These are phyloP conservation scores for Calyptomena viridis DNA, from an alignment of 2,113 vertebrate species.

Conservation along the genomic window DNA sequence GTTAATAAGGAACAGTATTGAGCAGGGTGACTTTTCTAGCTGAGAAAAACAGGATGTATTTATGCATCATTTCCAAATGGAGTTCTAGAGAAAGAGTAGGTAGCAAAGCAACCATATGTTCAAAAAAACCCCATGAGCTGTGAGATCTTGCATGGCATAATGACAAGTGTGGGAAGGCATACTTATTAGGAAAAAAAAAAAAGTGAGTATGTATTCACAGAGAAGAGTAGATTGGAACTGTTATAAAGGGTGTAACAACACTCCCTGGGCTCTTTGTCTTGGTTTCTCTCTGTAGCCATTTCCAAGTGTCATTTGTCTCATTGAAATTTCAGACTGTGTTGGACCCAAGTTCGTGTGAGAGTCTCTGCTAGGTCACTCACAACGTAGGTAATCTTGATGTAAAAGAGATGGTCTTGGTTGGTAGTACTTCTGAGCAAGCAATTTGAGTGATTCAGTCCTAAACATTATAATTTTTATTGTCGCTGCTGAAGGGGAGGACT, in stretches of 20 bases:
- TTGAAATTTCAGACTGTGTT: not conserved
- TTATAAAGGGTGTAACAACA: not conserved
- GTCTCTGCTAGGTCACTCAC: not conserved
- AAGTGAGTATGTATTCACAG: not conserved
- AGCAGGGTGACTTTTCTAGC: not conserved
- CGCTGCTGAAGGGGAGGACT: not conserved
- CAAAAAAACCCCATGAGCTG: not conserved
- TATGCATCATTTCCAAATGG: conserved; percentile 22
- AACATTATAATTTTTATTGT: not conserved
- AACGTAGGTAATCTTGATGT: not conserved
- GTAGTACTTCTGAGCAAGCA: not conserved
- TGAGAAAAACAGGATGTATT: conserved; percentile 37
- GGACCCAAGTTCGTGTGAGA: not conserved
- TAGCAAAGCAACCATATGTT: conserved; percentile 21
- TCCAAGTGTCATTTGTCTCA: not conserved
- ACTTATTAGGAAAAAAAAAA: not conserved
- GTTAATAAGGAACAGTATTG: not conserved
- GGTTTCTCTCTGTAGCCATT: not conserved
- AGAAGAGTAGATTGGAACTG: not conserved
- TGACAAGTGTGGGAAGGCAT: not conserved
- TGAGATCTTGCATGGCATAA: not conserved
- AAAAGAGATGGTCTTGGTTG: not conserved
- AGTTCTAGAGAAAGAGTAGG: conserved; percentile 8
- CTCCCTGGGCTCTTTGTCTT: not conserved
- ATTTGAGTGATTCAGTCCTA: conserved; percentile 9